Percentiles rank a stretch among this genome's conserved stretches.
phyloP scores from a whole-genome alignment of 2,888 invertebrate genomes.

The Agonopterix alstromeriana region DNA sequence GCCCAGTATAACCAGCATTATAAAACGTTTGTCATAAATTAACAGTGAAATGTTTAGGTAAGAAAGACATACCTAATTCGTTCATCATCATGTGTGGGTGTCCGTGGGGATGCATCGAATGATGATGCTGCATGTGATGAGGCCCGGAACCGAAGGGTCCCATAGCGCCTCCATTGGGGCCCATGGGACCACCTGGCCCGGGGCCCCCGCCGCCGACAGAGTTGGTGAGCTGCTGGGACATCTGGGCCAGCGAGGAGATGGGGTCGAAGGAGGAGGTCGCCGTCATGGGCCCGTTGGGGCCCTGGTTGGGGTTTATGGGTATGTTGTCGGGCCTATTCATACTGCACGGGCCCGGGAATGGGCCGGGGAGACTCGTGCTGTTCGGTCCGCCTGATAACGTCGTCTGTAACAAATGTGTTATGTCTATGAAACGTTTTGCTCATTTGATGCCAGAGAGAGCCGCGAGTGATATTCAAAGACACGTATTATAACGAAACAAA shows the following conservation, averaged over 20 bases:
- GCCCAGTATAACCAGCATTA: not conserved
- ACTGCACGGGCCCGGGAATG: conserved; percentile 72
- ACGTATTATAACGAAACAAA: too few species aligned
- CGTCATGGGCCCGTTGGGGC: conserved; percentile 75
- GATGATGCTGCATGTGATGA: conserved; percentile 69
- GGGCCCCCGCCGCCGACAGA: conserved; percentile 75
- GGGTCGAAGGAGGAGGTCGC: conserved; percentile 87
- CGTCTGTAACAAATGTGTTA: conserved; percentile 32
- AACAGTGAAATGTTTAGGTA: not conserved
- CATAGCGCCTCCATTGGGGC: conserved; percentile 49
- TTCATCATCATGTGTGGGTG: conserved; percentile 75
- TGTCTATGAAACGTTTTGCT: too few species aligned
- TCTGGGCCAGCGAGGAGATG: conserved; percentile 94
- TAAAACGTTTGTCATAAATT: not conserved
- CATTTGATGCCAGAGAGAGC: too few species aligned
- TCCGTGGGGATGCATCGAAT: conserved; percentile 63
- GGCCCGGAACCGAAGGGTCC: conserved; percentile 58
- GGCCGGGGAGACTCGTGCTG: conserved; percentile 67
- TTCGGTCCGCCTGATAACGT: conserved; percentile 67
- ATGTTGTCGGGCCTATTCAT: conserved; percentile 68
- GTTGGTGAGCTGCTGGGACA: conserved; percentile 94
- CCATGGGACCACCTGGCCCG: conserved; percentile 51
- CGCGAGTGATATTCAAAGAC: too few species aligned
- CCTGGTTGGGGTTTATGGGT: conserved; percentile 68
- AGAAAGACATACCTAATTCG: conserved; percentile 50